Base-by-base conservation (phyloP, 2,888 invertebrate species). In the Apocheima hispidaria region DNA sequence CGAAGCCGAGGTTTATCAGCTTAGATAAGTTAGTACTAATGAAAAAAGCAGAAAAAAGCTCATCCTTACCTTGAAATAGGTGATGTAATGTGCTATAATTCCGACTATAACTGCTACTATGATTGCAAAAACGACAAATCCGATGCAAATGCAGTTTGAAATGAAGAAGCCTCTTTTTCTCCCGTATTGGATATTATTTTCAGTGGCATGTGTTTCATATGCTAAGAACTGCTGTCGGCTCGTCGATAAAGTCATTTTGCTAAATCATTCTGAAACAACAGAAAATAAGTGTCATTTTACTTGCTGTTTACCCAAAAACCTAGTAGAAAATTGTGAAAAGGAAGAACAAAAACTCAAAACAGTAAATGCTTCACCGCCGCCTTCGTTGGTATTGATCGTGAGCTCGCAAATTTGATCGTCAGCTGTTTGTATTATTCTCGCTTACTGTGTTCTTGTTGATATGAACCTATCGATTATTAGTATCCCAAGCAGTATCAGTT, bases 81-180 rank as follows among this genome's bases (percentile, higher is more conserved):
- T 90, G 65, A 92, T 82, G 70, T 88, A 91, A 74, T 92, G 90
- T 12, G 90, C 88, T 57, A 92, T 84, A 52, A 89, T 78, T 33
- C 92, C 93, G 10, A 91, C 88, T 41, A 90, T 76, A 12, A 81
- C 77, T 36, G 90, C 88, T 7, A 86, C 69, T 2, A 88, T 46
- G 2, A 89, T 76, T 0, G 91, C 86, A 28, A 84, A 79, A 23
- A 92, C 68, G 3, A 93, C 72, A 54, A 89, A 87, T 38, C 78
- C 77, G 21, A 93, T 78, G 68, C 94, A 93, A n/a, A 94, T 93
- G 73, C 94, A 95, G 60, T 93, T 93, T 38, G 94, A 93, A 20
- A 95, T 88, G 74, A 95, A 95, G 69, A 94, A 90, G 35, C 95
- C 95, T 10, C 94, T 94, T 63, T 89, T 92, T 67, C 94, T 86